Evolutionary conservation across 2,888 invertebrate genomes (phyloP).

Genomic region (Drosophila picticornis): DNA sequence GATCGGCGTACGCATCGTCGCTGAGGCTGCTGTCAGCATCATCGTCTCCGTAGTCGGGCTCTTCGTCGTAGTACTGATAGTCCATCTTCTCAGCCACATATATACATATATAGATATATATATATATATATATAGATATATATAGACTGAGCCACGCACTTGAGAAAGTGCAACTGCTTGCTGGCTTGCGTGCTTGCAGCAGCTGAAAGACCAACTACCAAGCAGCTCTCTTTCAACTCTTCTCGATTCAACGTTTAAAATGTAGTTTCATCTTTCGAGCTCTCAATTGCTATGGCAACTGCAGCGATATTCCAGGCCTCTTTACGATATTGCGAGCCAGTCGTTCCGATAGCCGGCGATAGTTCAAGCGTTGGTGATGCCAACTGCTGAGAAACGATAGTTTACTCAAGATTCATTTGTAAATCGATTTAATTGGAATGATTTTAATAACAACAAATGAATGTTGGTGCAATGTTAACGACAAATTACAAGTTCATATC

Average conservation of each 20-base stretch:
- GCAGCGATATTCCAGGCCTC: neutral
- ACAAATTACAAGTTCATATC: too few relatives aligned
- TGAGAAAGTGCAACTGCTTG: neutral
- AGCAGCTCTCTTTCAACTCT: neutral
- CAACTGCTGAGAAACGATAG: neutral
- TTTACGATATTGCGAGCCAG: slow-evolving; percentile 9
- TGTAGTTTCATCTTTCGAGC: slow-evolving; percentile 28
- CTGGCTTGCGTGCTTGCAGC: neutral
- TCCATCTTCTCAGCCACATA: slow-evolving; percentile 51
- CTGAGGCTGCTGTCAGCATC: slow-evolving; percentile 29
- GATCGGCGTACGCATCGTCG: slow-evolving; percentile 29
- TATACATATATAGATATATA: neutral
- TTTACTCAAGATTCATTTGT: neutral
- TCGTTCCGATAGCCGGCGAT: slow-evolving; percentile 9
- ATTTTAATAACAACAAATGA: neutral
- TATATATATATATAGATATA: neutral
- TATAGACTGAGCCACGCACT: slow-evolving; percentile 19
- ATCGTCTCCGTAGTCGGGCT: slow-evolving; percentile 57
- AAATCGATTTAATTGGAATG: neutral
- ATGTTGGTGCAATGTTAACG: too few relatives aligned
- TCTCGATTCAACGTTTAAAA: slow-evolving; percentile 18
- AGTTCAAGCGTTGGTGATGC: neutral
- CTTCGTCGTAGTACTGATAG: slow-evolving; percentile 67
- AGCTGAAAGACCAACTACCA: neutral
- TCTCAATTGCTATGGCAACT: slow-evolving; percentile 1